phyloP scores from a whole-genome alignment of 2,888 invertebrate species.

The Epistrophella euchroma region DNA sequence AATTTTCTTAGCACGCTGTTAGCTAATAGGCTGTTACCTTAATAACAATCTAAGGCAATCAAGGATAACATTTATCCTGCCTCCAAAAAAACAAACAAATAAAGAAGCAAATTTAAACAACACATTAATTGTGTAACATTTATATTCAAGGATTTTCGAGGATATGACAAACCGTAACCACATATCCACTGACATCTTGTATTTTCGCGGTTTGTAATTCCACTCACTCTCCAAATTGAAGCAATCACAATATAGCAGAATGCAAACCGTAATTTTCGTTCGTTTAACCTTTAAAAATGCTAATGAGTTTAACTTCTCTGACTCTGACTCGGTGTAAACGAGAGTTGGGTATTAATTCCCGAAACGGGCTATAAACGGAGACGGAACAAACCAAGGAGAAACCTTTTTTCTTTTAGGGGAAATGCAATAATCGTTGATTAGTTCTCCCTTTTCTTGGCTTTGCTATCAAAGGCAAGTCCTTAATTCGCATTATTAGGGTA shows the following conservation, averaged over 20 bases:
- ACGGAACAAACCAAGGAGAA: not conserved
- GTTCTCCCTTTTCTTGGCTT: conserved; percentile 16
- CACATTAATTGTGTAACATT: conserved; percentile 27
- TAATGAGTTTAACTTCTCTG: conserved; percentile 36
- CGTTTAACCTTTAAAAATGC: conserved; percentile 36
- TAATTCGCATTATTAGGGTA: conserved; percentile 70
- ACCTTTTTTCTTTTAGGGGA: conserved; percentile 35
- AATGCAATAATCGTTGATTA: conserved; percentile 72
- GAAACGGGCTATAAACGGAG: conserved; percentile 10
- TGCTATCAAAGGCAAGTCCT: conserved; percentile 47
- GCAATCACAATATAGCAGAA: not conserved
- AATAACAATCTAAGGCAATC: conserved; percentile 54
- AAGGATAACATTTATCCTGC: conserved; percentile 38
- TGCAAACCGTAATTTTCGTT: not conserved
- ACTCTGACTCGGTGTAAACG: not conserved
- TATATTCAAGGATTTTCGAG: conserved; percentile 5
- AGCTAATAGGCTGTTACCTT: conserved; percentile 42
- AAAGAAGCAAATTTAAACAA: conserved; percentile 7
- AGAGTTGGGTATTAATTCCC: conserved; percentile 35
- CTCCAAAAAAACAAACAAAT: not conserved
- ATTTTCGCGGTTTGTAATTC: conserved; percentile 41
- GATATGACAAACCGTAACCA: conserved; percentile 26
- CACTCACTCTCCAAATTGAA: not conserved
- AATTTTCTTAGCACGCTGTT: conserved; percentile 60
- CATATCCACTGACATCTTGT: not conserved